These are phyloP conservation scores for Anolis carolinensis DNA, from an alignment of 2,113 vertebrate species.

Conservation along the genomic window DNA sequence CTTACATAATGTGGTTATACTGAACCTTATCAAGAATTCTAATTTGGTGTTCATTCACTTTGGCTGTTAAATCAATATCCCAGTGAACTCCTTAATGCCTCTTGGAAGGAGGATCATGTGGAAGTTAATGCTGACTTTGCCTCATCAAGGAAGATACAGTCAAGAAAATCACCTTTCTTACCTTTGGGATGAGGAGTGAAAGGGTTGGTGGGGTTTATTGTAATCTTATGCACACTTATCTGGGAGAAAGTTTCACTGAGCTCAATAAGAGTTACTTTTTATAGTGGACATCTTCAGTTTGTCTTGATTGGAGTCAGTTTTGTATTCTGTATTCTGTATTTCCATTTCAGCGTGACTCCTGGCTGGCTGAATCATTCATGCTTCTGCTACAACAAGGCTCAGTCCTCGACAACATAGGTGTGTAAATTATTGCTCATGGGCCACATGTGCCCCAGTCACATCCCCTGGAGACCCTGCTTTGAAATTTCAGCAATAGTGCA, in stretches of 20 bases:
- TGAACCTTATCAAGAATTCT: conserved; percentile 55
- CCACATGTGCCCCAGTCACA: too few relatives aligned
- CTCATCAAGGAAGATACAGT: conserved; percentile 56
- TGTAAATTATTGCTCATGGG: too few relatives aligned
- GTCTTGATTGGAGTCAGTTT: neutral
- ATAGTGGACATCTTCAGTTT: conserved; percentile 16
- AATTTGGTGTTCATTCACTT: conserved; percentile 59
- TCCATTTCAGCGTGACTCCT: neutral
- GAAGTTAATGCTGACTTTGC: conserved; percentile 57
- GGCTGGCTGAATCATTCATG: neutral
- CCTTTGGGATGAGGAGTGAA: neutral
- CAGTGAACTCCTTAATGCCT: conserved; percentile 51
- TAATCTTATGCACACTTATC: too few relatives aligned
- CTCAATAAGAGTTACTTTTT: neutral
- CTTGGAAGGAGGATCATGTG: conserved; percentile 56
- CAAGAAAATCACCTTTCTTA: conserved; percentile 49
- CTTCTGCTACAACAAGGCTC: too few relatives aligned
- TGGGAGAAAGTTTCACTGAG: too few relatives aligned
- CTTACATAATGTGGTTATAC: conserved; percentile 29
- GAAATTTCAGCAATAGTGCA: too few relatives aligned
- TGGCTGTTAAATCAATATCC: conserved; percentile 64
- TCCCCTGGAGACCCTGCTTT: too few relatives aligned
- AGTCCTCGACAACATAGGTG: too few relatives aligned
- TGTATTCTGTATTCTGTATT: neutral
- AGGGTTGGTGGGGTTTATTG: too few relatives aligned